Evolutionary conservation across 1,140 invertebrate genomes (phyloP).

Genomic region (Drosophila parabipectinata): DNA sequence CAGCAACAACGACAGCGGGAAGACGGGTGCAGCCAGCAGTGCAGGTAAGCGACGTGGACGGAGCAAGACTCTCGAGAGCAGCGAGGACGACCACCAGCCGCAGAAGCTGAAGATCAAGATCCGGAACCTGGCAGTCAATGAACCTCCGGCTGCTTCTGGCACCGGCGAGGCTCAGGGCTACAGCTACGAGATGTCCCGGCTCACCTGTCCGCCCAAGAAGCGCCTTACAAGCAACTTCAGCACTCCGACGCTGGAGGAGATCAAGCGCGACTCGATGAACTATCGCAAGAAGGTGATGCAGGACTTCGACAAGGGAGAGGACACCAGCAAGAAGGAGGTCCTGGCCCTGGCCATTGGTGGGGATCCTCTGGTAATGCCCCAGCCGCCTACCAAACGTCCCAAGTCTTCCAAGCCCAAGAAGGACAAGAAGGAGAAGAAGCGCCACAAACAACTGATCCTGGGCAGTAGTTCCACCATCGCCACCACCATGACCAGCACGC

Average conservation of each 20-base stretch:
- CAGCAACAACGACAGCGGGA: constrained; percentile 77
- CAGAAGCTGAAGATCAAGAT: constrained; percentile 95
- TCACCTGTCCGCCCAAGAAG: constrained; percentile 91
- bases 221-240: constrained; percentile 87
- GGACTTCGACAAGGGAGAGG: constrained; percentile 89
- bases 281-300: constrained; percentile 93
- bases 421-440: constrained; percentile 88
- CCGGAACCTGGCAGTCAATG: constrained; percentile 84
- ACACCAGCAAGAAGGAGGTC: constrained; percentile 79
- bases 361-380: constrained; percentile 25
- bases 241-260: constrained; percentile 89
- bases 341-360: constrained; percentile 15
- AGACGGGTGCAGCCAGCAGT: constrained; percentile 72
- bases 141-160: constrained; percentile 84
- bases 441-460: constrained; percentile 73
- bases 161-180: constrained; percentile 74
- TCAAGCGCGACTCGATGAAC: constrained; percentile 94
- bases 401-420: constrained; percentile 84
- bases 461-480: constrained; percentile 24
- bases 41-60: constrained; percentile 77
- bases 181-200: constrained; percentile 84
- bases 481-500: constrained; percentile 71
- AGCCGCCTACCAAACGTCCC: constrained; percentile 83
- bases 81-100: constrained; percentile 83
- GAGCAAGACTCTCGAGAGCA: constrained; percentile 84